Conservation (phyloP, 2,797 vertebrate species). For the Tympanoctomys barrerae region DNA sequence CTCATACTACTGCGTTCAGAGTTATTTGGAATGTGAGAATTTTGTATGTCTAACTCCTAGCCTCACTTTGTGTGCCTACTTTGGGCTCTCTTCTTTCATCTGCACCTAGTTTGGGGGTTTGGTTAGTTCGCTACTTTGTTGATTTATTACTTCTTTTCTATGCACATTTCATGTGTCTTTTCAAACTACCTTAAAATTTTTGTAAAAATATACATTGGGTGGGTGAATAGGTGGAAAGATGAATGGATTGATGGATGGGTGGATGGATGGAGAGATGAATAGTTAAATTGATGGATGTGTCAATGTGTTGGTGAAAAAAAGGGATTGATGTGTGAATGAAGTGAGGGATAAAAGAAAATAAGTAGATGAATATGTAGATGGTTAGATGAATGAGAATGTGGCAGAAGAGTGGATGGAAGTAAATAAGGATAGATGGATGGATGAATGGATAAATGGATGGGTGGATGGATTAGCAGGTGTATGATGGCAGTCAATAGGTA, state of each 20-base stretch:
- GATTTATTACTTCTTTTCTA: background rate
- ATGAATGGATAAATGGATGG: background rate
- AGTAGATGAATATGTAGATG: background rate
- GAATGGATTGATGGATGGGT: background rate
- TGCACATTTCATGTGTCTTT: background rate
- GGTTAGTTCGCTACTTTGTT: background rate
- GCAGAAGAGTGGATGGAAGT: background rate
- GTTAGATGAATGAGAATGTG: background rate
- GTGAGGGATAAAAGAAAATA: background rate
- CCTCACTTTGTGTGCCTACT: rapidly evolving
- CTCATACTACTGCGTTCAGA: rapidly evolving
- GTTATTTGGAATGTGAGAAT: rapidly evolving
- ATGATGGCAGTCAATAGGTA: background rate
- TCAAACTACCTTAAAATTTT: background rate
- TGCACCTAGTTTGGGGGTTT: background rate
- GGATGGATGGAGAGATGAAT: background rate
- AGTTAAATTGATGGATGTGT: background rate
- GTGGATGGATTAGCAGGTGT: background rate
- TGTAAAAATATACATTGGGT: background rate
- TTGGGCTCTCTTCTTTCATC: background rate
- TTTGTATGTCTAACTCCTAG: rapidly evolving
- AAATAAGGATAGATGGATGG: background rate
- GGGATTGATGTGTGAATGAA: background rate
- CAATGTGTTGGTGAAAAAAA: background rate
- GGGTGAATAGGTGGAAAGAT: background rate